phyloP scores from a whole-genome alignment of 2,797 vertebrate species.

The Coilia nasus region DNA sequence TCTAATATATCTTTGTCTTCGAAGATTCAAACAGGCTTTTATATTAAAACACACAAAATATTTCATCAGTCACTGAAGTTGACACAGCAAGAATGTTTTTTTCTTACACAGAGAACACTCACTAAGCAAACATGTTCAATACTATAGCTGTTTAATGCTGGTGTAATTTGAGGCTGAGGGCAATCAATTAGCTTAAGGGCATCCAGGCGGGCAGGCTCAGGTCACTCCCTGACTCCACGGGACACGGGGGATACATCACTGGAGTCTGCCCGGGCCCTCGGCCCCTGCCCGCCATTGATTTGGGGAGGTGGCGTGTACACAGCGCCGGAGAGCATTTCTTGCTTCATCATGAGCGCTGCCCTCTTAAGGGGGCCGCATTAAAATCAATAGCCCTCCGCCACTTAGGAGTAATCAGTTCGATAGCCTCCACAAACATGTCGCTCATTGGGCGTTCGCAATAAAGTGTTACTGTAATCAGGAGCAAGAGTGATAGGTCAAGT shows the following conservation, averaged over 20 bases:
- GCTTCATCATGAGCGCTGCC: conserved; percentile 32
- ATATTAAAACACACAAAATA: neutral
- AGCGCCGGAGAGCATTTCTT: conserved; percentile 40
- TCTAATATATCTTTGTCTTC: neutral
- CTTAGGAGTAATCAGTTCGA: conserved; percentile 6
- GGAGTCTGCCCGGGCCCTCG: neutral
- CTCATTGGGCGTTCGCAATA: conserved; percentile 35
- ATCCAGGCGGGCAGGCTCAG: neutral
- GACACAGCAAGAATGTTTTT: neutral
- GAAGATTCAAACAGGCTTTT: neutral
- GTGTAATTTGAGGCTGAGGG: neutral
- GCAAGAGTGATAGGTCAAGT: neutral
- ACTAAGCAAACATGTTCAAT: neutral
- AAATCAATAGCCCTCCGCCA: conserved; percentile 36
- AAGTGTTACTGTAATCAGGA: neutral
- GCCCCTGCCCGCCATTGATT: neutral
- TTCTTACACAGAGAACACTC: too few relatives aligned
- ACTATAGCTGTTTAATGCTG: neutral
- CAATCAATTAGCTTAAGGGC: neutral
- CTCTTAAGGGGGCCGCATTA: conserved; percentile 30
- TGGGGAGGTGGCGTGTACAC: neutral
- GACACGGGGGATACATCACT: neutral
- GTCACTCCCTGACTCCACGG: neutral
- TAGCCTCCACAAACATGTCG: neutral
- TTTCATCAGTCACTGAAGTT: neutral